Conservation (phyloP, 1,140 invertebrate species). For the Nylanderia fulva region DNA sequence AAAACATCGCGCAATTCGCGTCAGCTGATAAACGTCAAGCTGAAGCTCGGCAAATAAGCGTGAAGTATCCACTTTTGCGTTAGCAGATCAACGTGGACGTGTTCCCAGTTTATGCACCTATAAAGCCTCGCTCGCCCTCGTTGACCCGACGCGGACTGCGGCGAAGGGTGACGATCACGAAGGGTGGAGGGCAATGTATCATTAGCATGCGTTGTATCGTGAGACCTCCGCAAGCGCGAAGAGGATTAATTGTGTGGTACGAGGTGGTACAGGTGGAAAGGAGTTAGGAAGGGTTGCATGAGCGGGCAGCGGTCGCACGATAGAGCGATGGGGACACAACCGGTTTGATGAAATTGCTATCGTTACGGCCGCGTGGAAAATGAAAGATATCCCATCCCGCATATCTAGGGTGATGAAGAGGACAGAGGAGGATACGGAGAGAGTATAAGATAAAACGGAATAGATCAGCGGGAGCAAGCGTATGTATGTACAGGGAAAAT, state of each 20-base stretch:
- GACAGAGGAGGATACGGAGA: neutral
- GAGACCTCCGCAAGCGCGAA: constrained; percentile 62
- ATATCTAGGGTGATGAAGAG: too few species aligned
- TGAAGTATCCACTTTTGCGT: constrained; percentile 37
- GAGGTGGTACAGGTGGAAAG: constrained; percentile 18
- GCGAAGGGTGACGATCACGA: constrained; percentile 48
- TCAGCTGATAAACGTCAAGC: constrained; percentile 33
- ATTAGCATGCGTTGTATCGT: constrained; percentile 60
- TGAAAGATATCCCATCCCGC: constrained; percentile 27
- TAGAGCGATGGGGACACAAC: constrained; percentile 16
- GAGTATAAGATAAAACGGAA: constrained; percentile 23
- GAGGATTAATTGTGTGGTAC: constrained; percentile 71
- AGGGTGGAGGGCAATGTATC: constrained; percentile 60
- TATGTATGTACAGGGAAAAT: constrained; percentile 36
- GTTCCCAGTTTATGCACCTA: constrained; percentile 60
- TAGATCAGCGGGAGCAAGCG: constrained; percentile 33
- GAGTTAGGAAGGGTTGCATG: constrained; percentile 60
- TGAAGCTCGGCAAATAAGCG: constrained; percentile 47
- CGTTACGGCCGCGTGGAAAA: neutral
- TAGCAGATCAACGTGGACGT: constrained; percentile 34
- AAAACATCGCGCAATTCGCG: neutral
- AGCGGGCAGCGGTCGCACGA: constrained; percentile 48
- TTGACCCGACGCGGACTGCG: constrained; percentile 27
- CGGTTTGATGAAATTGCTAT: neutral
- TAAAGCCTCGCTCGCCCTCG: constrained; percentile 58